Conservation (phyloP, 1,140 invertebrate genomes). For the Drosophila prosaltans region DNA sequence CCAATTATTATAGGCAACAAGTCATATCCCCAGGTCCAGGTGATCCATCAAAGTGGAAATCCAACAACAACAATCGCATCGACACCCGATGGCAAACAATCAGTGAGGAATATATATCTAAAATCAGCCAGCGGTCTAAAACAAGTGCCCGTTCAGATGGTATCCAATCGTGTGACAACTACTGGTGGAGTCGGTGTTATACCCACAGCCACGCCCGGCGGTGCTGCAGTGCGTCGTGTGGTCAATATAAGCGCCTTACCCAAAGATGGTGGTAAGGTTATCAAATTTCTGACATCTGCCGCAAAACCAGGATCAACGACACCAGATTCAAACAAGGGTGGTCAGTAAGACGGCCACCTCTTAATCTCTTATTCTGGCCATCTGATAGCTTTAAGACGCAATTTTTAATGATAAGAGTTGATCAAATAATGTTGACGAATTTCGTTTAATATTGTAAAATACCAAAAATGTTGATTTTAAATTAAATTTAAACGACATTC, state of each 20-base stretch:
- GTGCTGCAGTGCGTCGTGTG: conserved; percentile 54
- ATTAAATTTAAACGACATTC: conserved; percentile 21
- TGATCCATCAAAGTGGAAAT: conserved; percentile 43
- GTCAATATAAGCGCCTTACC: conserved; percentile 49
- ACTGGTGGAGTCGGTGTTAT: background rate
- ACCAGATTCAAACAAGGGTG: background rate
- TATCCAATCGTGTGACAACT: conserved; percentile 44
- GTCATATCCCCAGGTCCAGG: conserved; percentile 55
- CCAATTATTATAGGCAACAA: conserved; percentile 43
- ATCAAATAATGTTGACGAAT: conserved; percentile 1
- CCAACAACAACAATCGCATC: conserved; percentile 7
- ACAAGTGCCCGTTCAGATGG: conserved; percentile 57
- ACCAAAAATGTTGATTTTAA: conserved; percentile 28
- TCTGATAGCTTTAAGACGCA: background rate
- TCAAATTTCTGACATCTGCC: conserved; percentile 35
- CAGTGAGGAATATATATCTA: conserved; percentile 49
- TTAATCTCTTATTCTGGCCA: too few relatives aligned
- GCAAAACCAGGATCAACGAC: conserved; percentile 5
- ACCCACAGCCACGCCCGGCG: conserved; percentile 40
- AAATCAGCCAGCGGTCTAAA: conserved; percentile 60
- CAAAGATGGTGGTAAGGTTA: conserved; percentile 51
- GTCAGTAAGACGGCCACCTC: too few relatives aligned
- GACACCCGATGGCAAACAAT: conserved; percentile 45
- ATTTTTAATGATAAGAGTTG: background rate
- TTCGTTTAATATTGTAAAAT: conserved; percentile 20